A percentile compares a stretch with the other conserved stretches of the same genome.
Evolutionary conservation across 2,113 vertebrate species (phyloP).

Genomic region (Erpornis zantholeuca): DNA sequence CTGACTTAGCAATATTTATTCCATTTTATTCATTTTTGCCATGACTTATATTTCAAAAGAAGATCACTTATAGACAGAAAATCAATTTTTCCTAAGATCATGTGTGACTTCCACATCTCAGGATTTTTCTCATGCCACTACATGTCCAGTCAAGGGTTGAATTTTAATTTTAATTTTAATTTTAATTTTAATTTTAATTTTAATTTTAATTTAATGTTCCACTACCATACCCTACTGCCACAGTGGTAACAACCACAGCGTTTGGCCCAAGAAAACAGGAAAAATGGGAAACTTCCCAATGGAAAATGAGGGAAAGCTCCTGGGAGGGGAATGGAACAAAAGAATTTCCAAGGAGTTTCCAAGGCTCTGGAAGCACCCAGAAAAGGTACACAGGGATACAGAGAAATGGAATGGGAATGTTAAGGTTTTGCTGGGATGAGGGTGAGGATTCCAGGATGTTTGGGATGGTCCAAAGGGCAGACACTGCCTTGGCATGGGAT

Average conservation of each 20-base stretch:
- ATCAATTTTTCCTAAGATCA: constrained; percentile 43
- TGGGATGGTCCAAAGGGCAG: not conserved
- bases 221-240: constrained; percentile 30
- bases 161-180: constrained; percentile 41
- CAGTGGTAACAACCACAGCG: not conserved
- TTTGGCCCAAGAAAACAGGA: constrained; percentile 46
- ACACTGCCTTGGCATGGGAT: not conserved
- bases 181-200: too few relatives aligned
- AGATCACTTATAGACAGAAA: not conserved
- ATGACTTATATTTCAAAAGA: not conserved
- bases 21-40: not conserved
- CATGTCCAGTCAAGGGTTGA: constrained; percentile 46
- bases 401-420: not conserved
- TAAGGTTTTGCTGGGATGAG: not conserved
- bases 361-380: not conserved
- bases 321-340: constrained; percentile 25
- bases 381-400: not conserved
- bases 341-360: not conserved
- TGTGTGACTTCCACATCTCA: constrained; percentile 58
- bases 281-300: constrained; percentile 20
- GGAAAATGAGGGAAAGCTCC: constrained; percentile 17
- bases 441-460: not conserved
- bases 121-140: constrained; percentile 50
- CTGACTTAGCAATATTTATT: not conserved
- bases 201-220: constrained; percentile 5